Base-by-base conservation (phyloP, 2,797 vertebrate species). In the Spondyliosoma cantharus region DNA sequence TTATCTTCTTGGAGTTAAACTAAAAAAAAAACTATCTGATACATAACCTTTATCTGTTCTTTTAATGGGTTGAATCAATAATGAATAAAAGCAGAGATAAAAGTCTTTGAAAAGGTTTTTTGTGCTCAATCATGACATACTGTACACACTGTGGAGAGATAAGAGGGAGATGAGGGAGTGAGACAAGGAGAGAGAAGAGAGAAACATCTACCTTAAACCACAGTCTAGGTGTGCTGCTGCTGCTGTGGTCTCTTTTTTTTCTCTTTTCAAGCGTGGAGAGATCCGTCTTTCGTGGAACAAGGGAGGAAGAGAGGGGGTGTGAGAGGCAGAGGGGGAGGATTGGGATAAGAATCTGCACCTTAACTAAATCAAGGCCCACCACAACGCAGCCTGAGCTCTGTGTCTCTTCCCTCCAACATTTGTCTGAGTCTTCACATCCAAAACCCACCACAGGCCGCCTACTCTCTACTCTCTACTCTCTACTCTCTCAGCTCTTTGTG, bases 271-370 rank as follows among this genome's bases (percentile, higher is more conserved):
- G 93, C 87, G 92, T 53, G 90, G 80, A 93, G 92, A 94, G 93
- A 95, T 95, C 94, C 93, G 95, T 90, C 94, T 95, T 95, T 96
- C 94, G 95, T 95, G 93, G 95, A 96, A 95, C 90, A 87, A 78
- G 65, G 82, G 92, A 95, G 94, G 95, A 95, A 95, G 94, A 94
- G 92, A 91, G 92, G 93, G 85, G 91, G 93, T 87, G 93, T 89
- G 86, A 86, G 90, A 89, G 87, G 82, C 81, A 75, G 89, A 56
- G 89, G 86, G 85, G 88, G 91, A 89, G 77, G 22, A 83, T 27
- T 75, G 86, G 95, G 91, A 95, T 93, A 87, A 79, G 77, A 94
- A 93, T 93, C 90, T 92, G 86, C 87, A 93, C 87, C 85, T 91
- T 49, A 70, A 78, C 83, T 82, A 91, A 95, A 95, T 95, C 95